Evolutionary conservation across 1,140 invertebrate genomes (phyloP).

Genomic region (Ganaspis sp.): DNA sequence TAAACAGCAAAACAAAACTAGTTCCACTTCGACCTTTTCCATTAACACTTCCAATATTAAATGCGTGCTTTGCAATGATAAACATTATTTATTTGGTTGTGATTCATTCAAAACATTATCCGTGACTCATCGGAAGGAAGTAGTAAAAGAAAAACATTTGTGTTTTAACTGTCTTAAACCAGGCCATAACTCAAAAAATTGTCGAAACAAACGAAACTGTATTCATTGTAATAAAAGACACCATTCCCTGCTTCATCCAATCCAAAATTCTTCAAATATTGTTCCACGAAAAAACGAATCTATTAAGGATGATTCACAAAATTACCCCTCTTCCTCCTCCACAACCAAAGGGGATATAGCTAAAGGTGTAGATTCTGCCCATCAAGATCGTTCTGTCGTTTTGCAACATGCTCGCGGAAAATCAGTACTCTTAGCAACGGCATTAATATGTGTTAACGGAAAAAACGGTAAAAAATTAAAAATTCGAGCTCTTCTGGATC

Average conservation of each 20-base stretch:
- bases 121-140: conserved; percentile 33
- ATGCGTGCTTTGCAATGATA: background rate
- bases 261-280: too few relatives aligned
- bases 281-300: too few relatives aligned
- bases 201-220: conserved; percentile 34
- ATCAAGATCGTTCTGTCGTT: too few relatives aligned
- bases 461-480: background rate
- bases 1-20: background rate
- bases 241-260: background rate
- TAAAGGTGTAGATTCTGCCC: too few relatives aligned
- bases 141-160: conserved; percentile 35
- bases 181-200: conserved; percentile 36
- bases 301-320: too few relatives aligned
- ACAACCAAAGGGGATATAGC: background rate
- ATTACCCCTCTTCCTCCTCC: too few relatives aligned
- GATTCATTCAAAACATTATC: conserved; percentile 13
- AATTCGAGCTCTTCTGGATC: background rate
- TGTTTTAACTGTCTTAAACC: conserved; percentile 44
- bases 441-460: background rate
- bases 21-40: background rate
- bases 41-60: background rate
- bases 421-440: background rate
- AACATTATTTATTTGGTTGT: background rate
- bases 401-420: background rate
- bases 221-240: conserved; percentile 39